Conservation (phyloP, 1,140 invertebrate genomes). For the Bombus cullumanus region DNA sequence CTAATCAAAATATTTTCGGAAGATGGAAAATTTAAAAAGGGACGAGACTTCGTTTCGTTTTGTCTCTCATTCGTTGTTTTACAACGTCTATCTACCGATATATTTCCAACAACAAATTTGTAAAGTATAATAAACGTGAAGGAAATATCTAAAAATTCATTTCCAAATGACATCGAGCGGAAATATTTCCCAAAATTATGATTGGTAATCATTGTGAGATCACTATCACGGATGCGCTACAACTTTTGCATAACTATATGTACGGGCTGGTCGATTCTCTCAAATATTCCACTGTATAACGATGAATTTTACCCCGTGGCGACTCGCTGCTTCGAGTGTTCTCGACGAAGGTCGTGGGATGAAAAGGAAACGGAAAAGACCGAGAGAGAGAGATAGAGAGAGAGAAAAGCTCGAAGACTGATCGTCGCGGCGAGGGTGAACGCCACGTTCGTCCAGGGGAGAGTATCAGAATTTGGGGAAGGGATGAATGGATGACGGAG, state of each 20-base stretch:
- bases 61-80: too few species aligned
- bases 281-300: not conserved
- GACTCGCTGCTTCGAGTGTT: not conserved
- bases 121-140: not conserved
- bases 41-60: too few species aligned
- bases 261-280: not conserved
- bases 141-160: not conserved
- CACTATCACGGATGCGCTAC: accelerated
- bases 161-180: not conserved
- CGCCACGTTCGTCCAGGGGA: not conserved
- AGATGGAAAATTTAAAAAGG: too few species aligned
- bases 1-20: too few species aligned
- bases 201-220: too few species aligned
- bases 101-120: not conserved
- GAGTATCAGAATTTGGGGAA: slow-evolving; percentile 24
- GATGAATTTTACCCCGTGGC: too few species aligned
- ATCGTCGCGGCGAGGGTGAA: slow-evolving; percentile 26
- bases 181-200: not conserved
- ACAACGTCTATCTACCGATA: not conserved
- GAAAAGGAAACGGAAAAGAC: not conserved
- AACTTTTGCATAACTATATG: not conserved
- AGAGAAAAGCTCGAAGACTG: slow-evolving; percentile 12
- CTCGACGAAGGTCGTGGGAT: slow-evolving; percentile 3
- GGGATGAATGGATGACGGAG: slow-evolving; percentile 15
- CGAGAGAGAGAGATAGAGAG: too few species aligned